Percentiles rank a stretch among this genome's conserved stretches.
Conservation (phyloP, 2,888 invertebrate genomes). For the Tiliacea aurago region DNA sequence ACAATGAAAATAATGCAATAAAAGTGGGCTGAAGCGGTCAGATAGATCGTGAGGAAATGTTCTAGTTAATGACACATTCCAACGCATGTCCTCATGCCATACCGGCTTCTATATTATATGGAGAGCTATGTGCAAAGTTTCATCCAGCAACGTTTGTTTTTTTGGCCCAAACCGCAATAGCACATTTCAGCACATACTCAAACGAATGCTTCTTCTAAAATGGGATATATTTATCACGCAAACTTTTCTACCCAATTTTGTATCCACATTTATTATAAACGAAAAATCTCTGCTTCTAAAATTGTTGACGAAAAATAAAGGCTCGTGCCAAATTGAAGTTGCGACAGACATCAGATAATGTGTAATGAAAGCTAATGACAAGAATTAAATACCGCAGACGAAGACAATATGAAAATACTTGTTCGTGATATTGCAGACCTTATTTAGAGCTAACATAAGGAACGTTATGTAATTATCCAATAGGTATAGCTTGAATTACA, state of each 20-base stretch:
- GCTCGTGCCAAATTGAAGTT: constrained; percentile 2
- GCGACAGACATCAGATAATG: constrained; percentile 1
- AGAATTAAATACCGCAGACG: constrained; percentile 15
- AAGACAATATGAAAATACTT: constrained; percentile 30
- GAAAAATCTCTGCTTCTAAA: background rate
- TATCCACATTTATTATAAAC: background rate
- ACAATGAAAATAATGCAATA: constrained; percentile 33
- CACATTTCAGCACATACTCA: background rate
- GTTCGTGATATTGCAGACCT: constrained; percentile 36
- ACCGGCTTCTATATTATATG: constrained; percentile 11
- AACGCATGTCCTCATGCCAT: constrained; percentile 27
- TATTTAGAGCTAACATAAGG: constrained; percentile 46
- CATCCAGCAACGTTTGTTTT: background rate
- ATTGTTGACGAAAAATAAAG: constrained; percentile 5
- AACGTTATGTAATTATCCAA: constrained; percentile 30
- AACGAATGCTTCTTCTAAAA: background rate
- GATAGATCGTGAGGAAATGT: constrained; percentile 47
- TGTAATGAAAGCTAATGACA: constrained; percentile 21
- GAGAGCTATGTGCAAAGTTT: background rate
- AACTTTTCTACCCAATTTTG: too few species aligned
- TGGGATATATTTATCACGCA: background rate
- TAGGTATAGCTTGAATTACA: background rate
- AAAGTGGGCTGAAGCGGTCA: constrained; percentile 36
- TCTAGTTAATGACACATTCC: constrained; percentile 58
- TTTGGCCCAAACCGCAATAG: background rate